Base-by-base conservation (phyloP, 2,797 vertebrate species). In the Pelodytes ibericus region DNA sequence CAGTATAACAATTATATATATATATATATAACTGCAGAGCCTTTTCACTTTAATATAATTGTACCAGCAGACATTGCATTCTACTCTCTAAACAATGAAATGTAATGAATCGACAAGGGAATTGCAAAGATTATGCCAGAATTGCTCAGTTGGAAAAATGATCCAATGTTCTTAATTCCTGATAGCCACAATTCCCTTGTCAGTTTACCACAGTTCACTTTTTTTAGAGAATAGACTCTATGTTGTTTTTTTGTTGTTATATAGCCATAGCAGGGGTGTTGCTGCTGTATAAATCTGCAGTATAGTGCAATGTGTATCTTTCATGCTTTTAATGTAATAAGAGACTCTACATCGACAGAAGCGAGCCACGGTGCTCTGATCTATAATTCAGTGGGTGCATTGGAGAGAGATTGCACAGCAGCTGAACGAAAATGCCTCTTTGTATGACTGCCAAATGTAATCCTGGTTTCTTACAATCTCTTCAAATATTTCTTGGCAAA, bases 361-460 rank as follows among this genome's bases (percentile, higher is more conserved):
- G 16, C 58, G 18, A 26, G 25, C 13, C 9, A 51, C 24, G 31
- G 20, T 26, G 53, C 36, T 31, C 26, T 30, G 47, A 70, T 76
- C 44, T 30, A 69, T 70, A 61, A 75, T 75, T 69, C 53, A 62
- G 24, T 27, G 61, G 20, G 36, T 26, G 31, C 20, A 33, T 49
- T 61, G 24, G 18, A 30, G 22, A 73, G 60, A 56, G 5, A 3
- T 15, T n/a, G 4, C n/a, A 16, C 41, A 18, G 56, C 2, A 68
- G 30, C 41, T 62, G 36, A 61, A 59, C 53, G 47, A 39, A 62
- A 73, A 65, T 57, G 24, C 4, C 1, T 61, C 36, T 65, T 65
- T 77, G 49, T 36, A 22, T 41, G 31, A 15, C 60, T 64, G 67
- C 67, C 59, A 71, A 58, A 71, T 47, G 9, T 29, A 57, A 56